A percentile compares a stretch with the other conserved stretches of the same genome.
Evolutionary conservation across 2,797 vertebrate genomes (phyloP).

Genomic region (Oryzias dopingdopingensis): DNA sequence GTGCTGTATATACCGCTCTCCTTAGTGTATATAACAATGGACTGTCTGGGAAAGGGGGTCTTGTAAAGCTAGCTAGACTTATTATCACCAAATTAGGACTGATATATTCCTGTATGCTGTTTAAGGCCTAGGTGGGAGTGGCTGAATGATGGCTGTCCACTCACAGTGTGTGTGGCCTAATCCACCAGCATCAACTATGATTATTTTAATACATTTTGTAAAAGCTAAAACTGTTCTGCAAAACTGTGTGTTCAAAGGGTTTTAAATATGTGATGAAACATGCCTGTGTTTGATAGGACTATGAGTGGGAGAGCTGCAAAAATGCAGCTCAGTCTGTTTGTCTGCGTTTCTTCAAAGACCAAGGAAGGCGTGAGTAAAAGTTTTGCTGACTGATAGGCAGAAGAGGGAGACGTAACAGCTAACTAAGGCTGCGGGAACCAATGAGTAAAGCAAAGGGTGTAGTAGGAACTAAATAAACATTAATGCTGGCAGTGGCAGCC

Average conservation of each 20-base stretch:
- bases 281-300: slow-evolving; percentile 46
- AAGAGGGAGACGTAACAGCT: slow-evolving; percentile 39
- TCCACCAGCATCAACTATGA: slow-evolving; percentile 10
- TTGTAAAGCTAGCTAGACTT: slow-evolving; percentile 47
- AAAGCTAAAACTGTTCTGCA: slow-evolving; percentile 27
- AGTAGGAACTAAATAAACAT: slow-evolving; percentile 21
- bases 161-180: slow-evolving; percentile 5
- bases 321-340: slow-evolving; percentile 38
- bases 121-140: slow-evolving; percentile 32
- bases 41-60: slow-evolving; percentile 37
- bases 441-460: slow-evolving; percentile 22
- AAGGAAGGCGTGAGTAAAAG: slow-evolving; percentile 34
- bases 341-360: slow-evolving; percentile 59
- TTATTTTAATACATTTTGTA: slow-evolving; percentile 38
- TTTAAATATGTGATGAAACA: slow-evolving; percentile 39
- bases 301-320: slow-evolving; percentile 38
- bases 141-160: slow-evolving; percentile 14
- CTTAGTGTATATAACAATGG: slow-evolving; percentile 62
- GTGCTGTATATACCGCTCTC: slow-evolving; percentile 38
- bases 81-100: slow-evolving; percentile 76
- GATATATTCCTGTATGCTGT: slow-evolving; percentile 48
- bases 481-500: slow-evolving; percentile 4
- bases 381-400: slow-evolving; percentile 29
- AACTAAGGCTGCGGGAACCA: slow-evolving; percentile 26
- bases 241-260: slow-evolving; percentile 34